Percentiles rank a stretch among this genome's conserved stretches.
These are phyloP conservation scores for Metridium senile DNA, from an alignment of 92 coral and sea anemone species.

Conservation along the genomic window DNA sequence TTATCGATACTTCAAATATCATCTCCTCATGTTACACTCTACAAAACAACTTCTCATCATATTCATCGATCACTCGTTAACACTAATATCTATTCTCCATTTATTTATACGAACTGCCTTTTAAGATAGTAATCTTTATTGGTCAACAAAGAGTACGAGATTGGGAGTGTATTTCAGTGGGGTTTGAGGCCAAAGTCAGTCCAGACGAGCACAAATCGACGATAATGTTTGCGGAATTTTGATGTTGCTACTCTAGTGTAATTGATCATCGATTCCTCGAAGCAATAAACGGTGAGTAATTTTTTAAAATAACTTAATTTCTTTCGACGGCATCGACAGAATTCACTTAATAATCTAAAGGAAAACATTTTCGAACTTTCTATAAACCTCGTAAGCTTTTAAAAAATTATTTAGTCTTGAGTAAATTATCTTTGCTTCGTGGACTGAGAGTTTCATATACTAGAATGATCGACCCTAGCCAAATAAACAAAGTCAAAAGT, in stretches of 20 bases:
- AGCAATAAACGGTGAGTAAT: neutral
- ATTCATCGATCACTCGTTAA: conserved; percentile 18
- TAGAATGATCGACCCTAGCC: neutral
- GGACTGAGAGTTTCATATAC: too few species aligned
- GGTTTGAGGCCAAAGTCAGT: neutral
- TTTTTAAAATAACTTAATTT: neutral
- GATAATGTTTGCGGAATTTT: conserved; percentile 8
- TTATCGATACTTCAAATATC: neutral
- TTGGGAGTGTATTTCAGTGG: neutral
- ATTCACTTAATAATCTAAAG: neutral
- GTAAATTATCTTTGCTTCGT: too few species aligned
- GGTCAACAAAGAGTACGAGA: neutral
- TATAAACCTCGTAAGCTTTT: too few species aligned
- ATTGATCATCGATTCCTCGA: neutral
- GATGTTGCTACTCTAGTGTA: neutral
- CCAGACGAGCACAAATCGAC: neutral
- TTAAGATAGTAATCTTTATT: conserved; percentile 34
- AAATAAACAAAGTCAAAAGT: neutral
- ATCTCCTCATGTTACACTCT: conserved; percentile 18
- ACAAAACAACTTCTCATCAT: conserved; percentile 19
- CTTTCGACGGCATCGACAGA: neutral
- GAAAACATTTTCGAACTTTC: too few species aligned
- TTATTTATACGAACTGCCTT: conserved; percentile 17
- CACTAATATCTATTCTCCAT: neutral
- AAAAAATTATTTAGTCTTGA: too few species aligned